A percentile compares a stretch with the other conserved stretches of the same genome.
Evolutionary conservation across 2,113 vertebrate genomes (phyloP).

Genomic region (Podocnemis expansa): DNA sequence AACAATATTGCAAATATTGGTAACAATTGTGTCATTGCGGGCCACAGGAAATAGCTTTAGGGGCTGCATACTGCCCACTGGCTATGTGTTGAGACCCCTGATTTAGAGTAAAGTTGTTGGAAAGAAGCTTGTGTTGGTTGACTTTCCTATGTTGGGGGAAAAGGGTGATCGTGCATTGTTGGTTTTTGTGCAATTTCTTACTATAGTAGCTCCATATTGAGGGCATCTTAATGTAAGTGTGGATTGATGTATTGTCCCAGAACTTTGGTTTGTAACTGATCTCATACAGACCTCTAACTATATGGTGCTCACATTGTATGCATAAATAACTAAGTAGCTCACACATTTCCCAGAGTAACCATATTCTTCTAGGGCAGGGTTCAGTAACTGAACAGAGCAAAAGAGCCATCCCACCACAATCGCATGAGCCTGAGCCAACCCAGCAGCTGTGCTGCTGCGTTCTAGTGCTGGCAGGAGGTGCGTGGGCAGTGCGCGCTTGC

Average conservation of each 20-base stretch:
- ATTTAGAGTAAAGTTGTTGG: background rate
- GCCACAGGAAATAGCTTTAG: no score
- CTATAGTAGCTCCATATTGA: background rate
- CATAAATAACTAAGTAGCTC: background rate
- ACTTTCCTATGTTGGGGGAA: background rate
- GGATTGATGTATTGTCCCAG: background rate
- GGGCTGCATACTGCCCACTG: no score
- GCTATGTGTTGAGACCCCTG: no score
- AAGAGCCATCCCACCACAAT: no score
- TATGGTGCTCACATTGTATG: background rate
- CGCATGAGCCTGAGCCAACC: no score
- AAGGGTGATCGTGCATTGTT: background rate
- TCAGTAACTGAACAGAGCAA: no score
- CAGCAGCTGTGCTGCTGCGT: no score
- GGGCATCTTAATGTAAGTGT: background rate
- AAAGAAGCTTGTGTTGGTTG: background rate
- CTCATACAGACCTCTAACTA: background rate
- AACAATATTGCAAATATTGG: no score
- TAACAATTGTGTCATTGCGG: no score
- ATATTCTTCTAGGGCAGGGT: background rate
- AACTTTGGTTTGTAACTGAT: background rate
- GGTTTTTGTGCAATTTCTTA: background rate
- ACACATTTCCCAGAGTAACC: background rate
- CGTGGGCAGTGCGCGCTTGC: no score
- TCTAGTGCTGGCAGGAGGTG: no score